Conservation (phyloP, 2,797 vertebrate species). For the Onychomys arenicola region DNA sequence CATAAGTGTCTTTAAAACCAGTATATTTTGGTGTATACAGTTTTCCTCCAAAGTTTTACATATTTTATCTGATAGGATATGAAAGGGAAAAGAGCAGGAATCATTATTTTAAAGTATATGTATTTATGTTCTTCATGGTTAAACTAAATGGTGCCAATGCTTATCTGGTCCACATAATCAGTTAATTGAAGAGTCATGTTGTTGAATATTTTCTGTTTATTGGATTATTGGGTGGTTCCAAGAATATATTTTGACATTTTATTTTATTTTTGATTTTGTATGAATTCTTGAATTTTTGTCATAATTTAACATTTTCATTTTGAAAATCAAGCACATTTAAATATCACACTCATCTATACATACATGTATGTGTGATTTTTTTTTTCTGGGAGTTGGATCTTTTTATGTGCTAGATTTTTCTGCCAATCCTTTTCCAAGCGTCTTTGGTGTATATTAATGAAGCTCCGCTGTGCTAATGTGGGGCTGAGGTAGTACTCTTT, state of each 20-base stretch:
- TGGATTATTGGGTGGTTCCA: constrained; percentile 71
- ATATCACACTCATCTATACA: constrained; percentile 28
- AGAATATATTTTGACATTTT: constrained; percentile 65
- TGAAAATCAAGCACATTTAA: constrained; percentile 61
- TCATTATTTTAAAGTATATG: constrained; percentile 58
- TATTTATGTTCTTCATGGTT: constrained; percentile 66
- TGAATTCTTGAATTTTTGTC: constrained; percentile 69
- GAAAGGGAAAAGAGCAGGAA: constrained; percentile 51
- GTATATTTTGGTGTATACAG: constrained; percentile 35
- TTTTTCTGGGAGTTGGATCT: background rate
- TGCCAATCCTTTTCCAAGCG: background rate
- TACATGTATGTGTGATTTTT: background rate
- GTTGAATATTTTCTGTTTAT: constrained; percentile 60
- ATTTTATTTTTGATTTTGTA: constrained; percentile 59
- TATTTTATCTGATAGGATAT: constrained; percentile 58
- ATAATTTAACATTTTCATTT: constrained; percentile 75
- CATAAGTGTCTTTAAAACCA: constrained; percentile 62
- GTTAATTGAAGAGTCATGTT: constrained; percentile 30
- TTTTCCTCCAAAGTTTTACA: constrained; percentile 42
- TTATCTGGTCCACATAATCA: constrained; percentile 53
- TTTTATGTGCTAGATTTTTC: constrained; percentile 32
- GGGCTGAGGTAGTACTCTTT: background rate
- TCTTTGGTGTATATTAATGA: background rate
- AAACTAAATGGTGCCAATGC: constrained; percentile 51
- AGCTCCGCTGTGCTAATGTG: background rate